Evolutionary conservation across 2,113 vertebrate species (phyloP).

Genomic region (Gavia stellata): DNA sequence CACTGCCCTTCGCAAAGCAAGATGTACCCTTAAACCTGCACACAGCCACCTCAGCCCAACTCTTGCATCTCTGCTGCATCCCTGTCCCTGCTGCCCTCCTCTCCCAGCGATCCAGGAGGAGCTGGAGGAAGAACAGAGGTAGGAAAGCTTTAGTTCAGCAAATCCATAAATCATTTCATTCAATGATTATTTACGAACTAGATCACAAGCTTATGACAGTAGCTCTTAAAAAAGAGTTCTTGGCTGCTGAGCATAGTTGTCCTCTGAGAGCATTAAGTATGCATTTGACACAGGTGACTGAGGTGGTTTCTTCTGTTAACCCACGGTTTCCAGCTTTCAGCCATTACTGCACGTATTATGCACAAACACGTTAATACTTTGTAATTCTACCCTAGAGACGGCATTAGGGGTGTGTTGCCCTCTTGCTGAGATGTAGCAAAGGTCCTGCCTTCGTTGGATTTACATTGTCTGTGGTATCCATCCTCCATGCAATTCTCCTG

Average conservation of each 20-base stretch:
- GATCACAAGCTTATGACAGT: slow-evolving; percentile 5
- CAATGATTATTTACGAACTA: slow-evolving; percentile 39
- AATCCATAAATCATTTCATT: slow-evolving; percentile 21
- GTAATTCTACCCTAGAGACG: neutral
- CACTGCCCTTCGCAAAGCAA: neutral
- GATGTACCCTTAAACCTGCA: neutral
- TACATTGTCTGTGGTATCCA: neutral
- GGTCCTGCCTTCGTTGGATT: neutral
- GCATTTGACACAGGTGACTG: slow-evolving; percentile 15
- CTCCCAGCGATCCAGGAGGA: neutral
- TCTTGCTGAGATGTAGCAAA: neutral
- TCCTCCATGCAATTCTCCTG: neutral
- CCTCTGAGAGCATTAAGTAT: slow-evolving; percentile 2
- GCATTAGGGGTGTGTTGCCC: neutral
- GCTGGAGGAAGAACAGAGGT: neutral
- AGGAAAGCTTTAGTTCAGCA: slow-evolving; percentile 15
- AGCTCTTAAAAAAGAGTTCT: neutral
- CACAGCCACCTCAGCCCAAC: neutral
- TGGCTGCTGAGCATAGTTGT: neutral
- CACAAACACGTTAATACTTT: neutral
- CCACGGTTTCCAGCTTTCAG: neutral
- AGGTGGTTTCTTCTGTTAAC: neutral
- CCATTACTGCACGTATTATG: neutral
- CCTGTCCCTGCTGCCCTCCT: neutral
- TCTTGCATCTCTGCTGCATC: neutral